A percentile compares a stretch with the other conserved stretches of the same genome.
Evolutionary conservation across 2,113 vertebrate genomes (phyloP).

Genomic region (Dryoscopus gambensis): DNA sequence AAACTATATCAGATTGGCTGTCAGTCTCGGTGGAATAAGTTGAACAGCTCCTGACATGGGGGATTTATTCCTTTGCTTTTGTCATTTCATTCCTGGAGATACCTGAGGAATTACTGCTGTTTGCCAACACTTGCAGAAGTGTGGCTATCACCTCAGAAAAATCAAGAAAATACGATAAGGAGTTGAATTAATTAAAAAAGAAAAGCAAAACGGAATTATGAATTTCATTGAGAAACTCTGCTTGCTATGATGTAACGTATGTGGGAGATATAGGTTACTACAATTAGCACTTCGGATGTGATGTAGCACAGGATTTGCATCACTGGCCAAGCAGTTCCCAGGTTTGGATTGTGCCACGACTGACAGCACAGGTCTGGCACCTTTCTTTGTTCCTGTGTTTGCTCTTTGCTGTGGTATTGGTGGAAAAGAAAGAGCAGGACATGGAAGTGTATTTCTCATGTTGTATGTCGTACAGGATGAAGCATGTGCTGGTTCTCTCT

Average conservation of each 20-base stretch:
- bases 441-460: background rate
- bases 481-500: background rate
- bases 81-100: background rate
- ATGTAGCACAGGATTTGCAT: background rate
- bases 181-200: background rate
- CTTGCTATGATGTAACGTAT: background rate
- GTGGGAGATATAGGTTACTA: background rate
- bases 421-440: background rate
- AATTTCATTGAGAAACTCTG: background rate
- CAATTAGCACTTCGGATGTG: background rate
- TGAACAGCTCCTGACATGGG: background rate
- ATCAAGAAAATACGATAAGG: background rate
- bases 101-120: background rate
- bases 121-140: background rate
- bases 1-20: background rate
- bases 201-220: background rate
- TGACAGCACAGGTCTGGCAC: background rate
- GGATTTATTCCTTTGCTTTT: background rate
- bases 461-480: background rate
- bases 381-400: background rate
- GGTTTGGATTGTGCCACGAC: background rate
- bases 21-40: background rate
- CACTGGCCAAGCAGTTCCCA: background rate
- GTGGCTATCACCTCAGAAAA: background rate
- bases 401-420: background rate